Base-by-base conservation (phyloP, 2,888 invertebrate species). In the Protodeltote pygarga region DNA sequence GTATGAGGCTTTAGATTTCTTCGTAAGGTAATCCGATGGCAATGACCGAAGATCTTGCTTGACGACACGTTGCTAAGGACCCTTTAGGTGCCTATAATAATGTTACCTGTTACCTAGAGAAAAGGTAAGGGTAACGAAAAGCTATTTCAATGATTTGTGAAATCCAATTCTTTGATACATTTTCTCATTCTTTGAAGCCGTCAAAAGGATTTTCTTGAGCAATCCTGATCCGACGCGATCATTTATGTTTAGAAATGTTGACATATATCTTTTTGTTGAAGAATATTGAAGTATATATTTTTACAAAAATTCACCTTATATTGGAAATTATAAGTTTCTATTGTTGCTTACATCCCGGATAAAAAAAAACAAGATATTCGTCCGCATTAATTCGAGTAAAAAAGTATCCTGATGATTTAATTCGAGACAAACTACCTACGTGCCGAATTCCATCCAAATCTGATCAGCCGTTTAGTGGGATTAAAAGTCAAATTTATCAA, bases 121-220 rank as follows among this genome's bases (percentile, higher is more conserved):
- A 27, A 62, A 54, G 63, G 55, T 54, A 44, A 42, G 37, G 55
- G 24, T 45, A 45, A 61, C 54, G 31, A 33, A 54, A 62, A 62
- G 37, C 45, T 54, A 38, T 62, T 55, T 54, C 55, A 35, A 23
- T 55, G 42, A 62, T 55, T 55, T 62, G 63, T 24, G 15, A 62
- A 38, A 62, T 32, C 24, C 54, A 44, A 62, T 54, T 61, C 35
- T 54, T 62, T 62, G 46, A 54, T 54, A 55, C 54, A 54, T 54
- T 62, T 54, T 37, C 55, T 37, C n/a, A n/a, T n/a, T n/a, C n/a
- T n/a, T n/a, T 37, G 44, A 51, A 40, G 35, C 28, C 37, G 35
- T 54, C 52, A 53, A 54, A 54, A 32, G 33, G 55, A 10, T 37
- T 29, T 19, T 33, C 42, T 35, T 5, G 20, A 42, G 45, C 25